Evolutionary conservation across 2,113 vertebrate species (phyloP).

Genomic region (Tachycineta bicolor): DNA sequence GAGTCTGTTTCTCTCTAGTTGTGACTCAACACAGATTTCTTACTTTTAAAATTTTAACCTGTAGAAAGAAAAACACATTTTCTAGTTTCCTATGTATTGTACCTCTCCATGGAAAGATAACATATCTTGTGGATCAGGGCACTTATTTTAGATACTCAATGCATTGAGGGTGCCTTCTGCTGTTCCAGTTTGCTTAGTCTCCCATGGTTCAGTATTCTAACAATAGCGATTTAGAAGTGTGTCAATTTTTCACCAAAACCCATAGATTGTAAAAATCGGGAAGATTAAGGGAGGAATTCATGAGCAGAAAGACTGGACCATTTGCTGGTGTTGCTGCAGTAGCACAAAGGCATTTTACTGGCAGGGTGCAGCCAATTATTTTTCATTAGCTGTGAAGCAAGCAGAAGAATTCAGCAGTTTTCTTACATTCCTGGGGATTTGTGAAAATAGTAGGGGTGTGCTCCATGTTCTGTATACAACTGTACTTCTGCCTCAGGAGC

Average conservation of each 20-base stretch:
- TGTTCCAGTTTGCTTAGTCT: slow-evolving; percentile 38
- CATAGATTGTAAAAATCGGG: slow-evolving; percentile 6
- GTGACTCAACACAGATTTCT: slow-evolving; percentile 40
- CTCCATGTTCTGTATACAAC: background rate
- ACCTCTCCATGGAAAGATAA: slow-evolving; percentile 39
- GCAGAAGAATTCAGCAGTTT: slow-evolving; percentile 20
- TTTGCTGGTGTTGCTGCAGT: slow-evolving; percentile 5
- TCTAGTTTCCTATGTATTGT: slow-evolving; percentile 61
- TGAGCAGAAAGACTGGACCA: background rate
- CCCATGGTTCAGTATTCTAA: slow-evolving; percentile 19
- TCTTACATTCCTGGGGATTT: background rate
- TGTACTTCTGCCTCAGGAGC: background rate
- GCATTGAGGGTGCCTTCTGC: background rate
- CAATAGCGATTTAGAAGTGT: background rate
- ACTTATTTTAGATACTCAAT: slow-evolving; percentile 26
- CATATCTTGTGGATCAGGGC: slow-evolving; percentile 3
- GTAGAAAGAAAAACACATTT: slow-evolving; percentile 23
- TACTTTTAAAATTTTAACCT: slow-evolving; percentile 61
- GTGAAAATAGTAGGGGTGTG: background rate
- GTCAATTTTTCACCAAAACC: background rate
- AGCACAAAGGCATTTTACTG: background rate
- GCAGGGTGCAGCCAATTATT: background rate
- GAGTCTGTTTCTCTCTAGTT: slow-evolving; percentile 49
- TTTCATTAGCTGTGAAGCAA: background rate
- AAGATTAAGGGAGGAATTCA: background rate